phyloP scores from a whole-genome alignment of 2,113 vertebrate genomes.

The Mesoclemmys tuberculata region DNA sequence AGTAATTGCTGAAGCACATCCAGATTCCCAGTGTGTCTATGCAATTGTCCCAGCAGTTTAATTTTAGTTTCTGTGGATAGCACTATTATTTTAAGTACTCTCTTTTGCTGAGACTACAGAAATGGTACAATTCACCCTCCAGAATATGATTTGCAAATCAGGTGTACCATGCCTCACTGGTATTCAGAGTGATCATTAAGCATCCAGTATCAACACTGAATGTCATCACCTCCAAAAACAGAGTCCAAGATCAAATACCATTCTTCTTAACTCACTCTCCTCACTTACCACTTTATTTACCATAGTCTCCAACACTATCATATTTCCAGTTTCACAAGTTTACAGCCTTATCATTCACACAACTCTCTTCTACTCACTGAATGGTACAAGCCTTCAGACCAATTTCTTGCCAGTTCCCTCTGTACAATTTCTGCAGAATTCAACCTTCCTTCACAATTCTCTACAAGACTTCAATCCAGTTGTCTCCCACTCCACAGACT shows the following conservation, averaged over 20 bases:
- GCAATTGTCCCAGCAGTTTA: too few species aligned
- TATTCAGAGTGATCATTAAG: too few species aligned
- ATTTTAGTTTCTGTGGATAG: too few species aligned
- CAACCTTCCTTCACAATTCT: not conserved
- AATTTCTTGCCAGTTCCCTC: not conserved
- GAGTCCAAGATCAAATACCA: not conserved
- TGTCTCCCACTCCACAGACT: not conserved
- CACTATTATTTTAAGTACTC: too few species aligned
- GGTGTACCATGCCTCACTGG: too few species aligned
- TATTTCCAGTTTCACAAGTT: rapidly evolving
- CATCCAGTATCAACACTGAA: not conserved
- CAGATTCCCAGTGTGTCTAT: too few species aligned
- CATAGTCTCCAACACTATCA: not conserved
- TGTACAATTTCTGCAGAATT: not conserved
- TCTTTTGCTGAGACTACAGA: too few species aligned
- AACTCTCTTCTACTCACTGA: not conserved
- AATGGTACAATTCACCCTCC: too few species aligned
- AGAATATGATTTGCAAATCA: too few species aligned
- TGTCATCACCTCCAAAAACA: not conserved
- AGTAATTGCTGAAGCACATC: too few species aligned
- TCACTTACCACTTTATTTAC: not conserved
- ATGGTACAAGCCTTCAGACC: rapidly evolving
- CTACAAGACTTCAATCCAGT: not conserved
- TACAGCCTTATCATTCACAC: not conserved
- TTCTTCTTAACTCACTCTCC: not conserved